Evolutionary conservation across 1,140 invertebrate species (phyloP).

Genomic region (Aricia agestis): DNA sequence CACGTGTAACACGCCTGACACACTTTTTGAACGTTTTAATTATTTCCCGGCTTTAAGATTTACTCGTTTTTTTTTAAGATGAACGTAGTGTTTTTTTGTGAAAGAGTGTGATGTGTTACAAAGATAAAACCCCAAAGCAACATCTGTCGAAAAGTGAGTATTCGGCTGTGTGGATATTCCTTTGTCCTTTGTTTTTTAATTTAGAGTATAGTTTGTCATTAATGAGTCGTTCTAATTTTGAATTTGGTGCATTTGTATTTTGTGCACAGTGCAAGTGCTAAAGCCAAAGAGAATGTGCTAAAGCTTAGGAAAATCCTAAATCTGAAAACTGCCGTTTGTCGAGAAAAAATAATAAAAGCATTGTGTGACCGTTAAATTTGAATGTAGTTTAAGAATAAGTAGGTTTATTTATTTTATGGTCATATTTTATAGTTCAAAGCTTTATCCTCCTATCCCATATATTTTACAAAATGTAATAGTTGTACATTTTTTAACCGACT

Average conservation of each 20-base stretch:
- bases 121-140: constrained; percentile 46
- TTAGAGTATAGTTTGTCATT: neutral
- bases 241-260: neutral
- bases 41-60: constrained; percentile 28
- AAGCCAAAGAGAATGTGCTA: too few relatives aligned
- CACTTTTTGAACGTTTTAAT: constrained; percentile 37
- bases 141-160: constrained; percentile 72
- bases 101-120: constrained; percentile 56
- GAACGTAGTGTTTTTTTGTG: constrained; percentile 51
- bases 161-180: neutral
- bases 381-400: too few relatives aligned
- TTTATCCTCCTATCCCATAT: too few relatives aligned
- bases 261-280: neutral
- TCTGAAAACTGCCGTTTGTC: too few relatives aligned
- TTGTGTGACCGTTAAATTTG: too few relatives aligned
- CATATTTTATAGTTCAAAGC: too few relatives aligned
- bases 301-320: too few relatives aligned
- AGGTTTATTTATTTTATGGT: too few relatives aligned
- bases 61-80: constrained; percentile 36
- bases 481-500: too few relatives aligned
- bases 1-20: constrained; percentile 56
- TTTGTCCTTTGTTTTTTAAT: constrained; percentile 22
- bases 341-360: too few relatives aligned
- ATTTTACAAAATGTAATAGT: too few relatives aligned
- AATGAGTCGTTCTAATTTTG: neutral